These are phyloP conservation scores for Aphaenogaster floridana DNA, from an alignment of 1,140 invertebrate genomes.

Conservation along the genomic window DNA sequence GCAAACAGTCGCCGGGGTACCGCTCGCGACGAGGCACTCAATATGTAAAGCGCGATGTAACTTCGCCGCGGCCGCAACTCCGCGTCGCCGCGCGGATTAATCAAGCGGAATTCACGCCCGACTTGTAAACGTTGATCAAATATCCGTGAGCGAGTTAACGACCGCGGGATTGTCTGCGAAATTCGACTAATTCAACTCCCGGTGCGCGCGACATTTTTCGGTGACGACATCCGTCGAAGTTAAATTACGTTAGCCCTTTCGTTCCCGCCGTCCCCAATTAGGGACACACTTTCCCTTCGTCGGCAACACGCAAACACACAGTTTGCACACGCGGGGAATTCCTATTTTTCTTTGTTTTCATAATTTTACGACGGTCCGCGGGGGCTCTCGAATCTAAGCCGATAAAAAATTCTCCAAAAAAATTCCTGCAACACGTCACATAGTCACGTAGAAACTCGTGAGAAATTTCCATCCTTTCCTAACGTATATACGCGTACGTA, in stretches of 20 bases:
- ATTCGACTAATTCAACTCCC: conserved; percentile 69
- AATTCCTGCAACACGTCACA: not conserved
- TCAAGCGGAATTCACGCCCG: conserved; percentile 62
- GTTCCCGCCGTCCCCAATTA: conserved; percentile 17
- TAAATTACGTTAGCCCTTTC: conserved; percentile 50
- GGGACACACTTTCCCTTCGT: not conserved
- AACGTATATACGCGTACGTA: not conserved
- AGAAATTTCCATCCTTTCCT: conserved; percentile 25
- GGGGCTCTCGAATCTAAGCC: conserved; percentile 11
- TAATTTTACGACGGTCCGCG: not conserved
- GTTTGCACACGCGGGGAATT: not conserved
- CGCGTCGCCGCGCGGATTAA: conserved; percentile 35
- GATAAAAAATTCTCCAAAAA: conserved; percentile 22
- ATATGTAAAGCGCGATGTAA: conserved; percentile 64
- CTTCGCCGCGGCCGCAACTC: conserved; percentile 53
- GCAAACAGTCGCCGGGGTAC: conserved; percentile 48
- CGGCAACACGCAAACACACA: not conserved
- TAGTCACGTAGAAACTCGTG: not conserved
- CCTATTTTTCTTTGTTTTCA: not conserved
- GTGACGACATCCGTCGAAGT: conserved; percentile 29
- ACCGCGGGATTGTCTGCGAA: conserved; percentile 59
- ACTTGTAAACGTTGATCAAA: conserved; percentile 65
- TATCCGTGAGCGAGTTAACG: conserved; percentile 62
- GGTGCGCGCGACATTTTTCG: conserved; percentile 43
- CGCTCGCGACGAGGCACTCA: conserved; percentile 56